phyloP scores from a whole-genome alignment of 2,888 invertebrate genomes.

The Hyposoter didymator region DNA sequence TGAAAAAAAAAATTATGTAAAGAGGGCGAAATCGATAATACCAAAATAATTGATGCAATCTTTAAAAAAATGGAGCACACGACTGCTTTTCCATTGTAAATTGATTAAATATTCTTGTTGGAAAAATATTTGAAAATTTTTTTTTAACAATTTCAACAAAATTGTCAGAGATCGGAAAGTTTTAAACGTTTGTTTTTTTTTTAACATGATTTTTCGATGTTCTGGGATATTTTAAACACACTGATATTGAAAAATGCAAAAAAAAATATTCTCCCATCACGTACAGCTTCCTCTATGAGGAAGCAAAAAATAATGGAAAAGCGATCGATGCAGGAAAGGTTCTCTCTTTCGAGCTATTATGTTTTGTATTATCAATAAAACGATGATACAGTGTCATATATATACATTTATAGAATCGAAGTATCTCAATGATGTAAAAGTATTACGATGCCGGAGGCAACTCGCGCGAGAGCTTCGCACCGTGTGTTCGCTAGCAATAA shows the following conservation, averaged over 20 bases:
- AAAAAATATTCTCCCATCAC: no score
- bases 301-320: constrained; percentile 24
- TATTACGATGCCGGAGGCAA: constrained; percentile 42
- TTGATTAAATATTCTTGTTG: not conserved
- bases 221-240: no score
- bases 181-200: no score
- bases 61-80: not conserved
- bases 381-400: constrained; percentile 49
- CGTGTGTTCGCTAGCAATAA: constrained; percentile 51
- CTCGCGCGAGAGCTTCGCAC: constrained; percentile 60
- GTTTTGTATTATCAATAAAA: constrained; percentile 67
- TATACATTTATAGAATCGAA: constrained; percentile 46
- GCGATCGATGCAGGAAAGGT: constrained; percentile 38
- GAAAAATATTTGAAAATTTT: not conserved
- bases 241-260: no score
- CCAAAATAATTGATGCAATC: not conserved
- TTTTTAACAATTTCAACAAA: no score
- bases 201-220: no score
- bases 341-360: constrained; percentile 29
- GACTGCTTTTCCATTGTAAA: not conserved
- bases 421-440: constrained; percentile 48
- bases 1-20: not conserved
- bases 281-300: no score
- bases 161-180: no score
- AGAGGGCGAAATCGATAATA: not conserved